A percentile compares a stretch with the other conserved stretches of the same genome.
phyloP scores from a whole-genome alignment of 2,113 vertebrate genomes.

The Hiodon alosoides region DNA sequence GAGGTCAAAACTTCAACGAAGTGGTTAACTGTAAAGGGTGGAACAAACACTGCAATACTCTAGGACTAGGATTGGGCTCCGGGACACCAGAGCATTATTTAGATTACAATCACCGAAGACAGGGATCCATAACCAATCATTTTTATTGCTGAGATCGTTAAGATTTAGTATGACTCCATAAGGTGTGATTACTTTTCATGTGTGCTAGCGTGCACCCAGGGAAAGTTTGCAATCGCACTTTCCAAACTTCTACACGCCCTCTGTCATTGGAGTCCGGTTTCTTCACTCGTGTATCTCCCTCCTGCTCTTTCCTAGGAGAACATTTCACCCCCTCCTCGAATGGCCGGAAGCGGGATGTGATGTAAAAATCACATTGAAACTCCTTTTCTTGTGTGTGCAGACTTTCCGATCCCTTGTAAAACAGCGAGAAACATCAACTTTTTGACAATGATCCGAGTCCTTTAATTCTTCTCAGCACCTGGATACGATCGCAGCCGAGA shows the following conservation, averaged over 20 bases:
- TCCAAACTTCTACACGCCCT: not conserved
- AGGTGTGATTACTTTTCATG: not conserved
- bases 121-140: no score
- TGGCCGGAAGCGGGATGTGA: constrained; percentile 66
- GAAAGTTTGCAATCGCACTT: not conserved
- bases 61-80: no score
- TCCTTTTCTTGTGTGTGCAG: constrained; percentile 37
- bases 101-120: no score
- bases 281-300: not conserved
- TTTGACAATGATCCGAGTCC: constrained; percentile 30
- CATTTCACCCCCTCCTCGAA: constrained; percentile 40
- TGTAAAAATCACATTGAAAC: constrained; percentile 53
- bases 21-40: no score
- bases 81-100: no score
- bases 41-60: no score
- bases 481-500: constrained; percentile 13
- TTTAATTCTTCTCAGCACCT: constrained; percentile 24
- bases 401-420: constrained; percentile 40
- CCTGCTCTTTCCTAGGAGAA: constrained; percentile 9
- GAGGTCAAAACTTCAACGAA: no score
- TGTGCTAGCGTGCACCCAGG: not conserved
- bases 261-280: constrained; percentile 14
- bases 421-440: constrained; percentile 28
- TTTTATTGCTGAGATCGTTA: no score
- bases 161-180: no score